Conservation (phyloP, 2,888 invertebrate species). For the Acrobeloides nanus region DNA sequence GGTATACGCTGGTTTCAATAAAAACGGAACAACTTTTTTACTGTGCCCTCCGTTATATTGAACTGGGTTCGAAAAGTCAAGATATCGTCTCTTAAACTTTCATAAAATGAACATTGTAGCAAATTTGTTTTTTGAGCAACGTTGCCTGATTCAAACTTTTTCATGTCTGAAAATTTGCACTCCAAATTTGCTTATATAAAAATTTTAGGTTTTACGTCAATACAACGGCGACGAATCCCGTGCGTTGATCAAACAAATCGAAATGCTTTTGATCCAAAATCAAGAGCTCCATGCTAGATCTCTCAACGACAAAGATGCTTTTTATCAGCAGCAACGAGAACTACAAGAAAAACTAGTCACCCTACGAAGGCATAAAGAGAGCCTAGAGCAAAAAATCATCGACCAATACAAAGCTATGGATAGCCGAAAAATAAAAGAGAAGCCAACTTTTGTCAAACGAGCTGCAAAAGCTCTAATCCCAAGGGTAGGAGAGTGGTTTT, state of each 20-base stretch:
- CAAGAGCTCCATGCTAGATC: constrained; percentile 85
- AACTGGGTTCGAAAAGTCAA: too few relatives aligned
- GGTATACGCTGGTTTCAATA: too few relatives aligned
- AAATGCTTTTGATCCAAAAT: constrained; percentile 79
- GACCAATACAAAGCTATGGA: constrained; percentile 6
- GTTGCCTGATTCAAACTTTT: neutral
- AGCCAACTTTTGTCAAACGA: constrained; percentile 45
- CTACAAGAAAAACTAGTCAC: constrained; percentile 4
- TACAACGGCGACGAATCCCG: constrained; percentile 27
- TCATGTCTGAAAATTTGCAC: too few relatives aligned
- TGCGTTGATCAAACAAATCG: constrained; percentile 72
- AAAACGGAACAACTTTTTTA: too few relatives aligned
- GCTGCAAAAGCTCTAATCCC: constrained; percentile 48
- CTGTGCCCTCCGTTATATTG: too few relatives aligned
- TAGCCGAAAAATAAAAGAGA: constrained; percentile 19
- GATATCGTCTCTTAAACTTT: too few relatives aligned
- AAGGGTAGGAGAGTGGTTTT: constrained; percentile 26
- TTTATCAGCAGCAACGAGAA: constrained; percentile 82
- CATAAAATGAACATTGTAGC: too few relatives aligned
- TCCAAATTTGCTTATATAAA: neutral
- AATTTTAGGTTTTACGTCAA: constrained; percentile 21
- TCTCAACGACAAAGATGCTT: constrained; percentile 86
- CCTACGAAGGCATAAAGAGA: constrained; percentile 4
- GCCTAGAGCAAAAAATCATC: neutral
- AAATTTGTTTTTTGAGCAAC: constrained; percentile 58